Base-by-base conservation (phyloP, 2,113 vertebrate species). In the Lasiurus borealis region DNA sequence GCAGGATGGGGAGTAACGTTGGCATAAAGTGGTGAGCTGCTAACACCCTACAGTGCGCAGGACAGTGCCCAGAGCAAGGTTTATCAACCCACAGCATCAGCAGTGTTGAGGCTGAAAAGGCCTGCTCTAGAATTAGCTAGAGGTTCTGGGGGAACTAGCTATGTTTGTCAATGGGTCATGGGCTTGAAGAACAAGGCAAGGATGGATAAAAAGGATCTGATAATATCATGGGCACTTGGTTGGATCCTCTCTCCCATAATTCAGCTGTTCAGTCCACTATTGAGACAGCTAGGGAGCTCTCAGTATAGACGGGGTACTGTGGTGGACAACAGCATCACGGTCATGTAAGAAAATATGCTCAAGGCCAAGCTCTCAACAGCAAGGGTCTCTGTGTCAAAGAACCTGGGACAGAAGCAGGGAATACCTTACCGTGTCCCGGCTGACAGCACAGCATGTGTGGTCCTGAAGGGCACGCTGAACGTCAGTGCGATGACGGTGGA, bases 391-490 rank as follows among this genome's bases (percentile, higher is more conserved):
- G 69, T 52, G 8, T 3, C 29, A 81, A 34, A 69, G 40, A 84
- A 48, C 82, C 94, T 0, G 62, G 90, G 23, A 72, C 87, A 69
- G 1, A 68, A 78, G 80, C 19, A 85, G 73, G 54, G 71, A 31
- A 85, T 81, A 68, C 34, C 31, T 98, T 98, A 99, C 99, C 99
- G 99, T 95, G 99, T 99, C 71, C 99, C 99, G 71, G 99, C 98
- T 40, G 99, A 99, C 80, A 99, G 98, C 94, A 99, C 98, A 2
- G 99, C 98, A 98, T 99, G 99, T 52, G 99, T 99, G 97, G 99
- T 99, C 97, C 98, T 99, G 95, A 99, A 99, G 91, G 99, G 99
- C 95, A 99, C 98, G 93, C 99, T 99, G 98, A 99, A 99, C 6
- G 99, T 99, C 97, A 99, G 98, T 1, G 99, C 98, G 27, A 99